Percentiles rank a stretch among this genome's conserved stretches.
phyloP scores from a whole-genome alignment of 2,888 invertebrate species.

The Andrena fulva region DNA sequence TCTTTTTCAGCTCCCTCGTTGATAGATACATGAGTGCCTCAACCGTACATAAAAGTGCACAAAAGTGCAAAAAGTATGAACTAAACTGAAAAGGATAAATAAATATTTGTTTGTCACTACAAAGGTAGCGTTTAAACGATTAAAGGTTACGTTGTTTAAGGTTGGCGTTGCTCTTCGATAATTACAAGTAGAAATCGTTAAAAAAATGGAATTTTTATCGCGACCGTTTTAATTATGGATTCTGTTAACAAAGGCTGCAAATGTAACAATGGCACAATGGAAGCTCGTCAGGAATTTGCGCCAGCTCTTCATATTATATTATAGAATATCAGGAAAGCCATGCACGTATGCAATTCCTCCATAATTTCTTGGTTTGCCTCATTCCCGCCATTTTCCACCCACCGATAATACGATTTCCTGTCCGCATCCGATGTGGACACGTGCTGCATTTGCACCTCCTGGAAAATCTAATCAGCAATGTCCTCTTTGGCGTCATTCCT shows the following conservation, averaged over 20 bases:
- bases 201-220: not conserved
- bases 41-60: too few relatives aligned
- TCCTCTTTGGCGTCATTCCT: conserved; percentile 47
- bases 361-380: conserved; percentile 65
- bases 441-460: conserved; percentile 57
- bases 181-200: not conserved
- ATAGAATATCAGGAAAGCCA: conserved; percentile 52
- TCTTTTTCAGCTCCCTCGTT: too few relatives aligned
- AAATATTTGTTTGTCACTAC: too few relatives aligned
- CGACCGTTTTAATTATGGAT: not conserved
- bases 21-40: too few relatives aligned
- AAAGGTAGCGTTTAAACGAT: too few relatives aligned
- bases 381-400: conserved; percentile 38
- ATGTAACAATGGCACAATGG: not conserved
- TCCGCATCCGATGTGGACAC: conserved; percentile 55
- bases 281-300: conserved; percentile 11
- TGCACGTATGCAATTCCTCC: conserved; percentile 67
- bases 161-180: too few relatives aligned
- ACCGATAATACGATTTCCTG: conserved; percentile 65
- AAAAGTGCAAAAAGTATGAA: too few relatives aligned
- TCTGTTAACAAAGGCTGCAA: not conserved
- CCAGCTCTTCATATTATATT: conserved; percentile 26
- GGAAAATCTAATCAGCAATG: conserved; percentile 63
- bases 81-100: too few relatives aligned
- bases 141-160: too few relatives aligned